Base-by-base conservation (phyloP, 2,113 vertebrate species). In the Ornithorhynchus anatinus region DNA sequence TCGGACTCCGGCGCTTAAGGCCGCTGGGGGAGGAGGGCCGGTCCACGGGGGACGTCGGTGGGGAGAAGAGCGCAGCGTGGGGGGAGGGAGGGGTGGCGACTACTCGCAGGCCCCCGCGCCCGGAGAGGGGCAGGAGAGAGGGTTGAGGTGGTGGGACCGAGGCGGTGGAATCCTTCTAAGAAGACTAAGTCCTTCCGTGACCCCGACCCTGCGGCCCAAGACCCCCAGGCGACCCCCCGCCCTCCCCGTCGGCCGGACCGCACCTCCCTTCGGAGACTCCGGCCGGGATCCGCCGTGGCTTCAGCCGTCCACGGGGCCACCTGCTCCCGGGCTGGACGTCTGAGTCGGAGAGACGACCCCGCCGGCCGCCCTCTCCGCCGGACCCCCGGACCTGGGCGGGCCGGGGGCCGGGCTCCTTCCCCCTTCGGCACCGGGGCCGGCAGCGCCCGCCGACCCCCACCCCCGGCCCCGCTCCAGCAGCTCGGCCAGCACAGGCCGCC, bases 201-300 rank as follows among this genome's bases (percentile, higher is more conserved):
- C 45, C 12, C 14, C n/a, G n/a, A n/a, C 45, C n/a, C 8, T 23
- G 16, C 14, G 47, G 12, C 47, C 47, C 25, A 50, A 17, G 45
- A 27, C 57, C 10, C 50, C 29, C 50, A 71, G 73, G 76, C 27
- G 51, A n/a, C 32, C 20, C 50, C 50, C 12, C 22, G 32, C 31
- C 45, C 23, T 42, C 23, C n/a, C 16, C 43, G 52, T 32, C 15
- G 31, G 33, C 59, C 60, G 65, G 38, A 42, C n/a, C 60, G 69
- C 67, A 59, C 37, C 22, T 76, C 61, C 65, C 44, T 31, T 47
- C 7, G 47, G 31, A 74, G 69, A 56, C 50, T 67, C 44, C 43
- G n/a, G 42, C n/a, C n/a, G n/a, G 62, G 19, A 71, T 43, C 58
- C 71, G 72, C 36, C 80, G 59, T 15, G 65, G 66, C 68, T 59